Evolutionary conservation across 2,113 vertebrate species (phyloP).

Genomic region (Odontophorus gujanensis): DNA sequence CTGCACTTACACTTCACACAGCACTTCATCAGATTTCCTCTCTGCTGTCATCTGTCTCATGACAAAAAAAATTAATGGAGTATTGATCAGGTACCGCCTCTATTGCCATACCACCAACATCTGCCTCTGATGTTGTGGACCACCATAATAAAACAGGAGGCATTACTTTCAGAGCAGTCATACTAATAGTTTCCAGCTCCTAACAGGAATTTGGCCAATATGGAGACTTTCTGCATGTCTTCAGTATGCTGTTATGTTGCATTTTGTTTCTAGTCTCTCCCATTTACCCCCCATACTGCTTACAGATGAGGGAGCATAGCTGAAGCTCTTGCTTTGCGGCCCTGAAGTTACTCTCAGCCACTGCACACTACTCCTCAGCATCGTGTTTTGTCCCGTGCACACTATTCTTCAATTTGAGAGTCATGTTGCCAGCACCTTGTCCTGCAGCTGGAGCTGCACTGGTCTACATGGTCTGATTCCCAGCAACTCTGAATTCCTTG

Average conservation of each 20-base stretch:
- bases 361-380: fast-evolving
- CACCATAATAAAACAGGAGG: no score
- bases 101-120: no score
- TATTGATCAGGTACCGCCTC: neutral
- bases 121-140: no score
- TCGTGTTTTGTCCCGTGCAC: neutral
- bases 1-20: no score
- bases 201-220: neutral
- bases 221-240: neutral
- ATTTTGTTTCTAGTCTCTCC: neutral
- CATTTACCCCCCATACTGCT: neutral
- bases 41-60: no score
- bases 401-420: neutral
- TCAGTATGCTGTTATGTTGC: neutral
- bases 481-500: neutral
- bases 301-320: no score
- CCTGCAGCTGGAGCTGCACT: neutral
- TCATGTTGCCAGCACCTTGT: neutral
- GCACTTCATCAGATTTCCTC: no score
- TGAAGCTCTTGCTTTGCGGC: no score
- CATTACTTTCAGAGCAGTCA: no score
- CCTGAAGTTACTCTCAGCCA: neutral
- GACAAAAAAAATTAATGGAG: no score
- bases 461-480: neutral
- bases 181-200: neutral